Base-by-base conservation (phyloP, 2,888 invertebrate species). In the Helicoverpa assulta region DNA sequence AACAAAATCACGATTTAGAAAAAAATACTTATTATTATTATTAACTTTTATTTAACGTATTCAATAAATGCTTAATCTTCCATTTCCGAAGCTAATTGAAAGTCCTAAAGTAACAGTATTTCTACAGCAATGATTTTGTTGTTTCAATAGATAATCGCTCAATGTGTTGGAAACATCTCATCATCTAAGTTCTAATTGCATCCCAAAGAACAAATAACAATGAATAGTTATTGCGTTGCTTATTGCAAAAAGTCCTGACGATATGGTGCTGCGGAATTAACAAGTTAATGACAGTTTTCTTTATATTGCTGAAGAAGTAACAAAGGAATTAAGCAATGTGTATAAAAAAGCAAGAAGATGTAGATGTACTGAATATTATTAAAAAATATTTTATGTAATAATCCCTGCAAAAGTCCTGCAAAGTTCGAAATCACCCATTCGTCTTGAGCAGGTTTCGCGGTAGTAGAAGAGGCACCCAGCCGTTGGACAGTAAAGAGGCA, bases 141-240 rank as follows among this genome's bases (percentile, higher is more conserved):
- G 16, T 43, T 43, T 16, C 43, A 55, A 40, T 16, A 5, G 10
- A 19, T 50, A 67, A 64, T 55, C 58, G 52, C 14, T 65, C 16
- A 68, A 73, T 78, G 78, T 55, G 10, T 52, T 51, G 68, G 63
- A 73, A 78, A 68, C 21, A 5, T 47, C 53, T 54, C 40, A 63
- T 60, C 51, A 50, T 57, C 51, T 56, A 53, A 43, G 12, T 56
- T 55, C 47, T 61, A 61, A 68, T 75, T 66, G 67, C 55, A 57
- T 63, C 21, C 52, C 56, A 21, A 76, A 64, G 50, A 73, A 66
- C 58, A 53, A 37, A 68, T 74, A 76, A 71, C 33, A 77, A 59
- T 77, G 69, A 80, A 80, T 64, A 59, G 70, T 67, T 57, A 81
- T 72, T 59, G 55, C 52, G 52, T 54, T 37, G 52, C 55, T 75